phyloP scores from a whole-genome alignment of 2,113 vertebrate genomes.

The Grammomys surdaster region DNA sequence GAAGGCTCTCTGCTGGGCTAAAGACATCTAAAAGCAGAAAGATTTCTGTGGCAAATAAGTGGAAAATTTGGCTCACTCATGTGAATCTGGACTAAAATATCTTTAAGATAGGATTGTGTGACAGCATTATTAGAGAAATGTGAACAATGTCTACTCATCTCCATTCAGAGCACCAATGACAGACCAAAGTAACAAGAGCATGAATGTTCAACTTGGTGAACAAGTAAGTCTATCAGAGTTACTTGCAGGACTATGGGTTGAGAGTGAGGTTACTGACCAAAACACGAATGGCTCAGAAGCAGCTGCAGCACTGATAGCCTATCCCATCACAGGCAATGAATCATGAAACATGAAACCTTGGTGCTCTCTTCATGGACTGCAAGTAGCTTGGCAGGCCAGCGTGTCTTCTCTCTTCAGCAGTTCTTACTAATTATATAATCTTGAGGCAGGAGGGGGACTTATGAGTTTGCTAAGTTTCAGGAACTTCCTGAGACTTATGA shows the following conservation, averaged over 20 bases:
- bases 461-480: not conserved
- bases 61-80: not conserved
- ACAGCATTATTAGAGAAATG: no score
- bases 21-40: not conserved
- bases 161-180: not conserved
- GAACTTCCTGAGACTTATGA: not conserved
- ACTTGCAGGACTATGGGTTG: not conserved
- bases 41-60: not conserved
- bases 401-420: not conserved
- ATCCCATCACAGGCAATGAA: not conserved
- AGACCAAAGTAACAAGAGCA: not conserved
- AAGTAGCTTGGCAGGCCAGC: not conserved
- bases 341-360: not conserved
- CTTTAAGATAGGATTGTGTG: not conserved
- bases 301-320: not conserved
- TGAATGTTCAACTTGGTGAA: not conserved
- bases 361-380: not conserved
- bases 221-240: not conserved
- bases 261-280: not conserved
- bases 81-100: not conserved
- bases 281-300: not conserved
- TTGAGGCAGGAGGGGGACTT: not conserved
- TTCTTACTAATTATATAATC: not conserved
- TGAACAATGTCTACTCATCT: not conserved
- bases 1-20: not conserved